Percentiles rank a stretch among this genome's conserved stretches.
Conservation (phyloP, 2,113 vertebrate genomes). For the Aythya baeri region DNA sequence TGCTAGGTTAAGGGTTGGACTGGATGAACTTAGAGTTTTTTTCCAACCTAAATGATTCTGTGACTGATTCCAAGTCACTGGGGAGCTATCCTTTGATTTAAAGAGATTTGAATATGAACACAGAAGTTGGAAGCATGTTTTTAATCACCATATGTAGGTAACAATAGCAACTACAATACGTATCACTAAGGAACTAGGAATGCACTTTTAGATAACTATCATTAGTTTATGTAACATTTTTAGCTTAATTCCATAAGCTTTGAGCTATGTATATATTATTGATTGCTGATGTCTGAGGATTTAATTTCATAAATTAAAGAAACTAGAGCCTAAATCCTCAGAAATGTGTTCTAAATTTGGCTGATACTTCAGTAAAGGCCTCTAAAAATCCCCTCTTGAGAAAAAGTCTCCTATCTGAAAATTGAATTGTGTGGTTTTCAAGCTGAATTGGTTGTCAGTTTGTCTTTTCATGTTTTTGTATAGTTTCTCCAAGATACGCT, state of each 20-base stretch:
- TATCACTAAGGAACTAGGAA: neutral
- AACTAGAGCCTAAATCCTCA: neutral
- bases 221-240: neutral
- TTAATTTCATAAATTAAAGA: neutral
- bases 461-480: neutral
- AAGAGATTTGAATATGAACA: neutral
- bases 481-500: slow-evolving; percentile 96
- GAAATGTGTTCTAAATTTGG: neutral
- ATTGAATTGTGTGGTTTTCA: neutral
- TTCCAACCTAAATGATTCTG: too few relatives aligned
- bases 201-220: neutral
- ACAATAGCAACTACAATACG: neutral
- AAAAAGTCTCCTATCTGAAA: neutral
- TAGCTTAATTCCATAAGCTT: neutral
- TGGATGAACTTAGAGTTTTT: too few relatives aligned
- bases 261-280: neutral
- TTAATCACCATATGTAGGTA: neutral
- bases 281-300: neutral
- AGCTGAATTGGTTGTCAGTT: neutral
- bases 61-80: neutral
- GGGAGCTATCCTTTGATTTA: neutral
- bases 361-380: neutral
- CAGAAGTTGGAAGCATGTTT: neutral
- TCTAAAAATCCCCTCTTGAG: neutral
- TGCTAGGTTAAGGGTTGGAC: too few relatives aligned